Base-by-base conservation (phyloP, 2,888 invertebrate species). In the Cosmia pyralina region DNA sequence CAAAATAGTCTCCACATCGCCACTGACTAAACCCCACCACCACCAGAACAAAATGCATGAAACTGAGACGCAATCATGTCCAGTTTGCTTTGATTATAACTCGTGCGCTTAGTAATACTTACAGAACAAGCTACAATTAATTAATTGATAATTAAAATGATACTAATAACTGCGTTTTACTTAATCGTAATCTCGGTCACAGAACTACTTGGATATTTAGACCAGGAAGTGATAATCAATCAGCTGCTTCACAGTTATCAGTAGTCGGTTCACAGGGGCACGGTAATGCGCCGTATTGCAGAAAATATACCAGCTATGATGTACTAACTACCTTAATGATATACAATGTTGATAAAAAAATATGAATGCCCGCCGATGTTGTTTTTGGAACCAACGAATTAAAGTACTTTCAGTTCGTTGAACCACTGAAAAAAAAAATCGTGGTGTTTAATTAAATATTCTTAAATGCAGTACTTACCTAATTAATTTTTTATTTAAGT, bases 101-200 rank as follows among this genome's bases (percentile, higher is more conserved):
- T 64, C 7, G 28, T 60, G 57, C 58, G 38, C 41, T n/a, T 38
- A 64, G 50, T 67, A 34, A 72, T 17, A 28, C 48, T 4, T 8
- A 60, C 22, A 48, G 82, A 82, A 83, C 72, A 73, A 62, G 79
- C 68, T 68, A 72, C 55, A 60, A 67, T 67, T 67, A 71, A 77
- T 10, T 66, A 50, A 55, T 59, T 77, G 63, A 79, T 71, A 44
- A 57, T 58, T 60, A 34, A 53, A 69, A 72, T 38, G 7, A 50
- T 53, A 46, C 22, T 72, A 38, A 38, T 7, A 8, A 55, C 57
- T 72, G 73, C 79, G 83, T 65, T 41, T 69, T 41, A 41, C 41
- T 41, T 72, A 79, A 58, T 60, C 34, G 41, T 53, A 52, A 79
- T 57, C 48, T 64, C 73, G 72, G 82, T 53, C 69, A 53, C 64